Evolutionary conservation across 2,888 invertebrate species (phyloP), one percentile per base, ranked within the genome.

Genomic region (Ypsolopha scabrella): DNA sequence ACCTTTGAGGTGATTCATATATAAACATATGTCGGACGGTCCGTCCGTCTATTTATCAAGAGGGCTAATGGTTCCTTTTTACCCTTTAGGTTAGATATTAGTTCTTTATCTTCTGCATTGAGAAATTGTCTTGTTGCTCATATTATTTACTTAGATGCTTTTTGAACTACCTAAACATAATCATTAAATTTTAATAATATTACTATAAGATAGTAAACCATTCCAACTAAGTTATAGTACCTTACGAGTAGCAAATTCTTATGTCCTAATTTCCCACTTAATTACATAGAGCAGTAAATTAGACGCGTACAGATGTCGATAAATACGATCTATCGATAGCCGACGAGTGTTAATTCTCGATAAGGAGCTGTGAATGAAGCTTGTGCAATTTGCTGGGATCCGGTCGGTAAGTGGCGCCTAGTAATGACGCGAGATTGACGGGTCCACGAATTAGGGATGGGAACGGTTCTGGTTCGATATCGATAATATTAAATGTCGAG

Each of bases 281-380:
- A 24, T 24, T 24, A 4, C 24, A 43, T 43, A 14, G 43, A 43
- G 43, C 7, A 11, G 13, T 43, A 43, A 14, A 43, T 43, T 13
- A 43, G 58, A 58, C 55, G 51, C 52, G 52, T 56, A 3, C 39
- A n/a, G 33, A 36, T 67, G 68, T 72, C 67, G 70, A 67, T 70
- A 71, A 67, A 41, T 11, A 43, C 48, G 10, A 24, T 24, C 24
- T 48, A 48, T 48, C 48, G 50, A 43, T 50, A 41, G 33, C 14
- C 11, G 39, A 24, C 66, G 58, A 64, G 62, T 61, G 58, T 64
- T 74, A 74, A 76, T 76, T 69, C 65, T 58, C 63, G 65, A 60
- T 79, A 77, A 78, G 67, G 63, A 77, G 71, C 68, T 72, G 72
- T 72, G 74, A 78, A 79, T 73, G 70, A 69, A 67, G 70, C 62